phyloP scores from a whole-genome alignment of 2,888 invertebrate species.

The Tachina lurida region DNA sequence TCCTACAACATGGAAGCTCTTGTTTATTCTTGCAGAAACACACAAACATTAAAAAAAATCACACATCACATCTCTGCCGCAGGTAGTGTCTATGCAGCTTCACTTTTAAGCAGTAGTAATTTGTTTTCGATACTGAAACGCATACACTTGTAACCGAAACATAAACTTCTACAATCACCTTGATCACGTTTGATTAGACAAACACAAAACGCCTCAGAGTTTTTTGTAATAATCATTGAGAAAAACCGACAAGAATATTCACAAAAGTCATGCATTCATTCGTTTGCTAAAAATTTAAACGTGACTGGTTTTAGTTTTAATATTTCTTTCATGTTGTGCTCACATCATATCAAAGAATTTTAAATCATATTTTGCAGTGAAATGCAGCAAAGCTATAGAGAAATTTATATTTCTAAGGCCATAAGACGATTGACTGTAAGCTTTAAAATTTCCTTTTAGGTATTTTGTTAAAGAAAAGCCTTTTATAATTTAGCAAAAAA shows the following conservation, averaged over 20 bases:
- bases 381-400: too few relatives aligned
- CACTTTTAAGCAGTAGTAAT: neutral
- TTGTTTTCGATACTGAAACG: neutral
- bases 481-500: too few relatives aligned
- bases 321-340: neutral
- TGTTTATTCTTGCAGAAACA: neutral
- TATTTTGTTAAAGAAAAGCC: too few relatives aligned
- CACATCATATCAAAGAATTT: neutral
- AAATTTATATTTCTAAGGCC: too few relatives aligned
- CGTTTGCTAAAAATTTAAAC: constrained; percentile 37
- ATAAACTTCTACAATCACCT: neutral
- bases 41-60: too few relatives aligned
- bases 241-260: constrained; percentile 14
- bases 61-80: neutral
- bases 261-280: neutral
- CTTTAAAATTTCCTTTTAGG: too few relatives aligned
- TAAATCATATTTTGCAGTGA: too few relatives aligned
- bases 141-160: neutral
- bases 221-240: constrained; percentile 5
- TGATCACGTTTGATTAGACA: constrained; percentile 42
- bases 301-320: constrained; percentile 35
- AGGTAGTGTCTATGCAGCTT: neutral
- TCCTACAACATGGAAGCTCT: neutral
- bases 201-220: neutral
- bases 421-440: too few relatives aligned